Evolutionary conservation across 2,113 vertebrate species (phyloP).

Genomic region (Eulacestoma nigropectus): DNA sequence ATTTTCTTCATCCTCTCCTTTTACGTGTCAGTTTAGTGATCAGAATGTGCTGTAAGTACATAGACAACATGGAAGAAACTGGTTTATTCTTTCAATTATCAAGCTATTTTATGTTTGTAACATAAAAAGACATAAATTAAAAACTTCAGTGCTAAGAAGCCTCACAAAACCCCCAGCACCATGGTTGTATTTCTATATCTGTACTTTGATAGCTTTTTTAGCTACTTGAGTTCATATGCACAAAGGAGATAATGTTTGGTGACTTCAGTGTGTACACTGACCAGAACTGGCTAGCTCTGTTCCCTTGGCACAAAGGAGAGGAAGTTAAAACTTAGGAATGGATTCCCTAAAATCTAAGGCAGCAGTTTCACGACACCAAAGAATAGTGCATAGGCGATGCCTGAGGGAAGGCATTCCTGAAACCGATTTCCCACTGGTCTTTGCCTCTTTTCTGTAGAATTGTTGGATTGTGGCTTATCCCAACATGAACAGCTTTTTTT

Average conservation of each 20-base stretch:
- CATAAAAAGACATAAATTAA: background rate
- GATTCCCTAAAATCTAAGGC: background rate
- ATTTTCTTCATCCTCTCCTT: background rate
- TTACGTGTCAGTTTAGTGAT: background rate
- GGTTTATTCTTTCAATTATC: background rate
- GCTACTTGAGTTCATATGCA: background rate
- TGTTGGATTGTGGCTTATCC: background rate
- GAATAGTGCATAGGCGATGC: accelerated
- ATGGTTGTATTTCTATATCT: background rate
- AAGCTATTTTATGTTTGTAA: background rate
- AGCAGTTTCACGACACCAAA: background rate
- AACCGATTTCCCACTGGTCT: background rate
- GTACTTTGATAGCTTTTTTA: background rate
- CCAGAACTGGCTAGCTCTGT: background rate
- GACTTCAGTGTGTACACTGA: background rate
- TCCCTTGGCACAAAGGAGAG: background rate
- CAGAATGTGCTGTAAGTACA: background rate
- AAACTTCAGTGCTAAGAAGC: background rate
- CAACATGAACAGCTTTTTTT: background rate
- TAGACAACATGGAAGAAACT: background rate
- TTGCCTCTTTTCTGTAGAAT: background rate
- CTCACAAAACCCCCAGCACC: accelerated
- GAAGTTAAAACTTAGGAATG: background rate
- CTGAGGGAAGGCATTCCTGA: background rate
- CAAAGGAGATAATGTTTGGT: background rate